These are phyloP conservation scores for Rhea americana DNA, from an alignment of 2,113 vertebrate species.

Conservation along the genomic window DNA sequence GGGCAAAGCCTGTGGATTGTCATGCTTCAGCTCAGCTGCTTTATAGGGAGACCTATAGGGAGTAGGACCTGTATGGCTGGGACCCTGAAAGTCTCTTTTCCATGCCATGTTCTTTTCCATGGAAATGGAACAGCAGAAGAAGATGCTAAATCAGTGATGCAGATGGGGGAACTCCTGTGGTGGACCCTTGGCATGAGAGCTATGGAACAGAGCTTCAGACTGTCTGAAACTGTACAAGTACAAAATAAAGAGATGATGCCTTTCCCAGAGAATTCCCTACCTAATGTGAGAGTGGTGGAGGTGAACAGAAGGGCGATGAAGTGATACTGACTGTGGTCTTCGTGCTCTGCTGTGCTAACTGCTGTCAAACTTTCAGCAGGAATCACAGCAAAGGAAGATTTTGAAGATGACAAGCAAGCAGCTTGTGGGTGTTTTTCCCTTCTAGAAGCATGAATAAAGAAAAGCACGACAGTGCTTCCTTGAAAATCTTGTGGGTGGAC, in stretches of 20 bases:
- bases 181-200: not conserved
- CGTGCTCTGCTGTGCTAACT: not conserved
- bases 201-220: not conserved
- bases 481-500: conserved; percentile 61
- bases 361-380: not conserved
- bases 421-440: conserved; percentile 6
- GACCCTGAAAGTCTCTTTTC: not conserved
- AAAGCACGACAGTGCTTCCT: not conserved
- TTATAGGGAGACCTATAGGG: not conserved
- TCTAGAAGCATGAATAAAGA: conserved; percentile 26
- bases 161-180: not conserved
- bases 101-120: accelerated
- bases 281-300: not conserved
- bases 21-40: not conserved
- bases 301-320: not conserved
- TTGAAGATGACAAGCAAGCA: not conserved
- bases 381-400: not conserved
- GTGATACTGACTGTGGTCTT: not conserved
- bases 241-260: not conserved
- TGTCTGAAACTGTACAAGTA: not conserved
- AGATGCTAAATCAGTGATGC: not conserved
- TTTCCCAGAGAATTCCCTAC: not conserved
- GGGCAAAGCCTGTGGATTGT: not conserved
- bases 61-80: not conserved
- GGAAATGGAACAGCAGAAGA: not conserved